Base-by-base conservation (phyloP, 2,113 vertebrate genomes). In the Heloderma charlesbogerti region DNA sequence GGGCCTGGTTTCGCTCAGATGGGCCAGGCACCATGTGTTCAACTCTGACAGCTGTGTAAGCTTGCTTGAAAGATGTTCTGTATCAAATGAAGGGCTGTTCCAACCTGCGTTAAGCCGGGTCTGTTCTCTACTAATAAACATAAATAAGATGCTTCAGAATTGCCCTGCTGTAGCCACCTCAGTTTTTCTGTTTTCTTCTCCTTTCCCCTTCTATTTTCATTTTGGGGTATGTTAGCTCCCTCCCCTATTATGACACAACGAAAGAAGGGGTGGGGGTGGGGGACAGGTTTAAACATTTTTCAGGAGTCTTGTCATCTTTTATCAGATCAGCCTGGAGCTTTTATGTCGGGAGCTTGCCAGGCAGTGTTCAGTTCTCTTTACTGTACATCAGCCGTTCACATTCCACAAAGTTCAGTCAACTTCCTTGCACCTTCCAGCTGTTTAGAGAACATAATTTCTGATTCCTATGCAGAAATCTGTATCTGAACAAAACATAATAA, bases 311-410 rank as follows among this genome's bases (percentile, higher is more conserved):
- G 88, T 91, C 81, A 88, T 91, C 71, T 72, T 88, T 91, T 91
- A 91, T 88, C 90, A 88, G 86, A 88, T 91, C 90, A 75, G 81
- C 22, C 78, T 92, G 86, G 84, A 91, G 77, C 60, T 90, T 74
- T 86, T 54, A 75, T 81, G 88, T 67, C 43, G 34, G 88, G 43
- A 77, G 34, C 84, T 40, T 16, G 45, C 45, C 25, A 45, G 40
- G 67, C 12, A 5, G 0, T 0, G 0, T 1, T 13, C 83, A 10
- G 29, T 79, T 57, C 43, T 45, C 83, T 54, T 79, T 79, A 15
- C 86, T 79, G 86, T 67, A 79, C 72, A 13, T 45, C 84, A 88
- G 91, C 60, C 29, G 12, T 1, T 78, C 74, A 15, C 16, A 66
- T 83, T 0, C 37, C 91, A 60, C 57, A 83, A 43, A 82, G 20